These are phyloP conservation scores for Actinia equina DNA, from an alignment of 64 coral and sea anemone species.

Conservation along the genomic window DNA sequence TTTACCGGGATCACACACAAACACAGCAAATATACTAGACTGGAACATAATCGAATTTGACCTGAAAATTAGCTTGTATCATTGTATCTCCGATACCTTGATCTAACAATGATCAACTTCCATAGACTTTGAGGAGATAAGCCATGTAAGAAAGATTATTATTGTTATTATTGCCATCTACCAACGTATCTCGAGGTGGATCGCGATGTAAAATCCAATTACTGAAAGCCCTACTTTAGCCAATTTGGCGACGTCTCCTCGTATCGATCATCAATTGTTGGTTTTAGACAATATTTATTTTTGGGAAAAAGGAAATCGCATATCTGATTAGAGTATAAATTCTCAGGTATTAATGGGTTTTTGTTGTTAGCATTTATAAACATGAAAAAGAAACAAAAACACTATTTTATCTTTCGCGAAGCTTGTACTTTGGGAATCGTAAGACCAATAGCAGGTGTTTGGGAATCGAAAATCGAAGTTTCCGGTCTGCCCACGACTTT, in stretches of 20 bases:
- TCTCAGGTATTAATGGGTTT: background rate
- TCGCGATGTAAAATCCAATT: background rate
- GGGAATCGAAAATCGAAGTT: background rate
- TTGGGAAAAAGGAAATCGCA: background rate
- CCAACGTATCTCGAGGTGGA: background rate
- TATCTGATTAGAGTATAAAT: background rate
- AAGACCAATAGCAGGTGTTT: background rate
- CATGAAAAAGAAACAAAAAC: background rate
- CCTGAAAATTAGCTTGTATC: background rate
- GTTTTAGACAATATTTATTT: background rate
- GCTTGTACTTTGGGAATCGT: background rate
- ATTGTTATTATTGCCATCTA: slow-evolving; percentile 2
- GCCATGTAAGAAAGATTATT: background rate
- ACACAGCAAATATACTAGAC: no score
- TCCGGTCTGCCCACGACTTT: slow-evolving; percentile 2
- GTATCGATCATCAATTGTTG: background rate
- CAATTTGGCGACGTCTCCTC: background rate
- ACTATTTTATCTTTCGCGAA: background rate
- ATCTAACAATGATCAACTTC: background rate
- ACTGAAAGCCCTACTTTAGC: background rate
- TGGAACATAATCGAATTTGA: background rate
- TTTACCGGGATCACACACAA: no score
- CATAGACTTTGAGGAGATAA: background rate
- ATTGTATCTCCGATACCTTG: background rate
- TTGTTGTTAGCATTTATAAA: background rate